phyloP scores from a whole-genome alignment of 2,888 invertebrate species.

The Pandemis corylana region DNA sequence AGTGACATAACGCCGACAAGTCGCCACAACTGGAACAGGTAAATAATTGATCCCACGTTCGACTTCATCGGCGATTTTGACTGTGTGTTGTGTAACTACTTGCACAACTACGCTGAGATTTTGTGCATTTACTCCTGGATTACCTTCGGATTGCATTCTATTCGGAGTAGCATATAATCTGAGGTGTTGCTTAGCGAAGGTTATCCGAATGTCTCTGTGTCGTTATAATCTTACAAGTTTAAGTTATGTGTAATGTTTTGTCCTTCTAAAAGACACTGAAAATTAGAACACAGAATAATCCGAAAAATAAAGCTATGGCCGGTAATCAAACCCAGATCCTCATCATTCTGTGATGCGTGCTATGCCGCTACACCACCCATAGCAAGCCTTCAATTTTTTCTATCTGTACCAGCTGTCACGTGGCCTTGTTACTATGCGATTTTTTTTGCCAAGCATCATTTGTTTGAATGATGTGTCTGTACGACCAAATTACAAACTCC shows the following conservation, averaged over 20 bases:
- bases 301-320: too few relatives aligned
- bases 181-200: constrained; percentile 54
- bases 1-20: constrained; percentile 65
- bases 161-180: constrained; percentile 50
- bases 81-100: constrained; percentile 56
- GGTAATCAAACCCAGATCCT: too few relatives aligned
- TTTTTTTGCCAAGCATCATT: too few relatives aligned
- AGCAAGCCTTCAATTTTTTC: too few relatives aligned
- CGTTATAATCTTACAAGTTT: constrained; percentile 13
- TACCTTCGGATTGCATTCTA: constrained; percentile 53
- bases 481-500: too few relatives aligned
- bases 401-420: too few relatives aligned
- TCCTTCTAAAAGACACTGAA: neutral
- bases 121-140: constrained; percentile 49
- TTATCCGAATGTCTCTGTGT: constrained; percentile 38
- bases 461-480: too few relatives aligned
- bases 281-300: too few relatives aligned
- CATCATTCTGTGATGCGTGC: too few relatives aligned
- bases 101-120: constrained; percentile 52
- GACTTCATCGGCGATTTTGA: constrained; percentile 66
- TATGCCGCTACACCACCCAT: too few relatives aligned
- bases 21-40: constrained; percentile 63
- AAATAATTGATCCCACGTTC: constrained; percentile 81
- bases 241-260: neutral
- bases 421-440: too few relatives aligned